Evolutionary conservation across 2,113 vertebrate species (phyloP).

Genomic region (Gobio gobio): DNA sequence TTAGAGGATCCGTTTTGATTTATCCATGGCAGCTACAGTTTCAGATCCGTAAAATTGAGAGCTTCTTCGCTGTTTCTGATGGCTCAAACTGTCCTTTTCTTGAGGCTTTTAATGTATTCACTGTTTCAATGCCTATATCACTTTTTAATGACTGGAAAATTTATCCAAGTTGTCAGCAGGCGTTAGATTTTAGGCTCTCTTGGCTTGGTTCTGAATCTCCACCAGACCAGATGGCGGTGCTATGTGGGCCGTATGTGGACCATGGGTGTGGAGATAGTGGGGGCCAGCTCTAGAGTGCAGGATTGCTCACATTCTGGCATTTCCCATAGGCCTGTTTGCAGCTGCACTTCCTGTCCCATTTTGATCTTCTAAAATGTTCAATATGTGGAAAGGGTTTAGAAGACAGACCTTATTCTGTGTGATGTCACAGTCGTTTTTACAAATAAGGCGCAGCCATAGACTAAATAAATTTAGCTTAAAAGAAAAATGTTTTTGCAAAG

Average conservation of each 20-base stretch:
- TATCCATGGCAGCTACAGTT: background rate
- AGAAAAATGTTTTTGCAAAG: background rate
- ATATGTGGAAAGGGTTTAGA: constrained; percentile 61
- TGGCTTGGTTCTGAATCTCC: constrained; percentile 74
- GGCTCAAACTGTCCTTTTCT: background rate
- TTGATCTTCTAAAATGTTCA: constrained; percentile 74
- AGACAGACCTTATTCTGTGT: background rate
- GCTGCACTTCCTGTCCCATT: constrained; percentile 69
- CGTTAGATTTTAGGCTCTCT: constrained; percentile 70
- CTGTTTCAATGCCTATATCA: constrained; percentile 47
- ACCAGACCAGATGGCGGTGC: constrained; percentile 78
- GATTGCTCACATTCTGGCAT: constrained; percentile 73
- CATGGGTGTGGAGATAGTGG: constrained; percentile 62
- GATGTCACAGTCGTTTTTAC: constrained; percentile 17
- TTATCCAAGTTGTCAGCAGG: constrained; percentile 67
- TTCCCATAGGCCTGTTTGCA: constrained; percentile 64
- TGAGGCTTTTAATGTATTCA: constrained; percentile 28
- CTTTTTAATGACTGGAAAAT: constrained; percentile 65
- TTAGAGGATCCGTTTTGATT: constrained; percentile 27
- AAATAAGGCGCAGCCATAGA: background rate
- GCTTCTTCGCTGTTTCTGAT: constrained; percentile 19
- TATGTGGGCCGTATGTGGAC: constrained; percentile 72
- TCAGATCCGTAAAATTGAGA: background rate
- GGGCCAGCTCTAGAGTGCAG: constrained; percentile 64
- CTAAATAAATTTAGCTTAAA: background rate